Base-by-base conservation (phyloP, 2,113 vertebrate genomes). In the Hassar affinis region DNA sequence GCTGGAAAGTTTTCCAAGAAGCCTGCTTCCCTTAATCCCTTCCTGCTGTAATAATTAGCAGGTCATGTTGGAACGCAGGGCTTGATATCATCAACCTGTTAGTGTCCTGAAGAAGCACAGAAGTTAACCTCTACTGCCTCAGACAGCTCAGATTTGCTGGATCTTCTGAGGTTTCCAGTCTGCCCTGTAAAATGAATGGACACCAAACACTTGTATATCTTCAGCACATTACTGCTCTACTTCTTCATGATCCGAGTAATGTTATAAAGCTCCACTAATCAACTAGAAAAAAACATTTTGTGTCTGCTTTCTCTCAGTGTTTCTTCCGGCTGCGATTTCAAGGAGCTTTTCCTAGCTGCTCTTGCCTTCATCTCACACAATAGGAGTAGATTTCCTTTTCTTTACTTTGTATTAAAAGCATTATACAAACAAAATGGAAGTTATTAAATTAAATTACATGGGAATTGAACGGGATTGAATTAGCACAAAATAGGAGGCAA, bases 221-320 rank as follows among this genome's bases (percentile, higher is more conserved):
- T 54, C 15, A 30, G 71, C n/a, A 18, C 17, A 75, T 27, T 47
- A 17, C 12, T 47, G 42, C 62, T 20, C 6, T 18, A 30, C 62
- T 9, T 66, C 35, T 18, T 18, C 20, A 9, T 33, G 66, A 69
- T 4, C 66, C 42, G 66, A 49, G 42, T 72, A 27, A 76, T 35
- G 27, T 20, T 54, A 35, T 12, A 54, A 54, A 76, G 49, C 74
- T 54, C 10, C 27, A 56, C 51, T 76, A 35, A 35, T 76, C 74
- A 76, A 54, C 17, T 22, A 35, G 74, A 76, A 18, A 54, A 76
- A 54, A 76, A 54, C 51, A 25, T 76, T 56, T 76, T 35, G 74
- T 54, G 51, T 54, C 74, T 54, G 74, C 27, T 52, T 76, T 30
- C 30, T 54, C 30, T 76, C 51, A 76, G 51, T 18, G 74, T 54